These are phyloP conservation scores for Bellardia pandia DNA, from an alignment of 2,888 invertebrate species.

Conservation along the genomic window DNA sequence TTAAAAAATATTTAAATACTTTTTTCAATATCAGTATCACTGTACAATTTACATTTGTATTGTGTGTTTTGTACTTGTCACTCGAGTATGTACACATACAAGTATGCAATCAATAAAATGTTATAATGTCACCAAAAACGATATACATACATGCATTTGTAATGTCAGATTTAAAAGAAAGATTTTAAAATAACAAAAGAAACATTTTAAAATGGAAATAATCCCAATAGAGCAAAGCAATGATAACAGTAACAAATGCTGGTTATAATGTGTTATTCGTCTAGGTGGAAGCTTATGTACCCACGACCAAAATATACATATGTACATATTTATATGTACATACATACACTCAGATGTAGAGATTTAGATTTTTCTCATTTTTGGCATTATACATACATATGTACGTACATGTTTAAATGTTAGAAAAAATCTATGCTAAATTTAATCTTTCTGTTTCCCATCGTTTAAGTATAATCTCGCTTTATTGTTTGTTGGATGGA, in stretches of 20 bases:
- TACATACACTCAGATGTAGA: no score
- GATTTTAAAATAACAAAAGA: background rate
- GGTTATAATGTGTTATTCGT: no score
- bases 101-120: slow-evolving; percentile 15
- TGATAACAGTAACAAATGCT: background rate
- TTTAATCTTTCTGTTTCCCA: no score
- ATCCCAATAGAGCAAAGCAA: background rate
- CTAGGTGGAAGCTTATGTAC: no score
- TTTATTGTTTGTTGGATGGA: no score
- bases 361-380: no score
- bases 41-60: background rate
- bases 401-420: no score
- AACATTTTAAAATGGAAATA: slow-evolving; percentile 3
- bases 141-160: background rate
- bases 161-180: background rate
- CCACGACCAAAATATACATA: no score
- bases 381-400: no score
- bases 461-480: no score
- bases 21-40: background rate
- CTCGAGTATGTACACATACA: background rate
- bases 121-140: slow-evolving; percentile 7
- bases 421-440: no score
- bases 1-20: background rate
- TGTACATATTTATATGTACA: no score
- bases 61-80: background rate